Conservation (phyloP, 2,797 vertebrate species). For the Crenichthys baileyi region DNA sequence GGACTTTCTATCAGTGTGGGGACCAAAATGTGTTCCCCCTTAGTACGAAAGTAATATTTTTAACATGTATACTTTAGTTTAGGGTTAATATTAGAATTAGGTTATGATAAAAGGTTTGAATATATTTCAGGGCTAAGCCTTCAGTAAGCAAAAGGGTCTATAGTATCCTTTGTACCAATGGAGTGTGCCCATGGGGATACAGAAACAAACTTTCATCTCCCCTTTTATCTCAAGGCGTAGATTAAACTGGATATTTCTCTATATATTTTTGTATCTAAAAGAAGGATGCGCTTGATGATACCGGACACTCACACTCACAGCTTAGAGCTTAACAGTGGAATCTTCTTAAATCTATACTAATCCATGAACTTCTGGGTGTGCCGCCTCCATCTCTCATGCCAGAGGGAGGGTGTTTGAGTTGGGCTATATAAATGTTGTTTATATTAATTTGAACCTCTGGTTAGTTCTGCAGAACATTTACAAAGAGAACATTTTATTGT, state of each 20-base stretch:
- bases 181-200: not conserved
- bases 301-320: constrained; percentile 40
- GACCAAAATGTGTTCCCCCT: not conserved
- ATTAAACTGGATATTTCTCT: constrained; percentile 49
- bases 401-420: constrained; percentile 31
- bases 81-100: not conserved
- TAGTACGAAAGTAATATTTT: not conserved
- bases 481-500: not conserved
- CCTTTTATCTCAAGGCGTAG: constrained; percentile 40
- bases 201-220: not conserved
- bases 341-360: constrained; percentile 85
- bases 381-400: constrained; percentile 65
- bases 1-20: not conserved
- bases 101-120: too few species aligned
- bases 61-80: not conserved
- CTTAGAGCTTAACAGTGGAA: constrained; percentile 71
- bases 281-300: constrained; percentile 55
- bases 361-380: constrained; percentile 83
- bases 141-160: not conserved
- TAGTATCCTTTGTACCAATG: not conserved
- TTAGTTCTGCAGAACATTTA: not conserved
- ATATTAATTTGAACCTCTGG: constrained; percentile 2
- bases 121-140: not conserved
- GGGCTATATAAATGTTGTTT: constrained; percentile 27
- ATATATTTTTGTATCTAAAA: constrained; percentile 49